Evolutionary conservation across 2,797 vertebrate genomes (phyloP).

Genomic region (Enteromius fasciolatus): DNA sequence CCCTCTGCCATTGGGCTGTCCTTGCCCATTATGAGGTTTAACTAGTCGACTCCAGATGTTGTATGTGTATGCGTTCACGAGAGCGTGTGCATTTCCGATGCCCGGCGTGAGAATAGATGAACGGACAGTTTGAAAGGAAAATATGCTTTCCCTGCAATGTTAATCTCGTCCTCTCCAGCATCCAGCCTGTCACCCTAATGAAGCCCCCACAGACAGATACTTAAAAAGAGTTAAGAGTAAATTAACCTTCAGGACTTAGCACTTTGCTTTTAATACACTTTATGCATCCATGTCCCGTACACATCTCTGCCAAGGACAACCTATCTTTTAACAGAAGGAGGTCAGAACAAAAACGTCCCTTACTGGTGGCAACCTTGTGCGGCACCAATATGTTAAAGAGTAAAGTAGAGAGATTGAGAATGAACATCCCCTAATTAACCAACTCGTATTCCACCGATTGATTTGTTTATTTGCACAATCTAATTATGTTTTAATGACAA

Average conservation of each 20-base stretch:
- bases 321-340: slow-evolving; percentile 72
- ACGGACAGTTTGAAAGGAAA: slow-evolving; percentile 51
- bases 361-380: slow-evolving; percentile 69
- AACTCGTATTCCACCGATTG: slow-evolving; percentile 32
- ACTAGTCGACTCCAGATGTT: slow-evolving; percentile 73
- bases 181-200: slow-evolving; percentile 78
- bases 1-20: slow-evolving; percentile 45
- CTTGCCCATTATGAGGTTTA: slow-evolving; percentile 69
- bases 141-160: slow-evolving; percentile 71
- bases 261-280: slow-evolving; percentile 66
- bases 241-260: slow-evolving; percentile 83
- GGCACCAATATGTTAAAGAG: slow-evolving; percentile 67
- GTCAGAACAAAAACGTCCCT: slow-evolving; percentile 72
- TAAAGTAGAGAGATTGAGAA: slow-evolving; percentile 26
- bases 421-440: slow-evolving; percentile 34
- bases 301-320: slow-evolving; percentile 72
- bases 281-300: slow-evolving; percentile 66
- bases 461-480: slow-evolving; percentile 45
- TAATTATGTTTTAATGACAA: slow-evolving; percentile 49
- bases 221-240: slow-evolving; percentile 85
- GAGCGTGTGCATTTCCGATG: slow-evolving; percentile 60
- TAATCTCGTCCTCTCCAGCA: slow-evolving; percentile 74
- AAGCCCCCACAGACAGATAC: slow-evolving; percentile 80
- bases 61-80: slow-evolving; percentile 62
- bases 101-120: slow-evolving; percentile 65